Conservation (phyloP, 1,140 invertebrate species). For the Drosophila paulistorum region DNA sequence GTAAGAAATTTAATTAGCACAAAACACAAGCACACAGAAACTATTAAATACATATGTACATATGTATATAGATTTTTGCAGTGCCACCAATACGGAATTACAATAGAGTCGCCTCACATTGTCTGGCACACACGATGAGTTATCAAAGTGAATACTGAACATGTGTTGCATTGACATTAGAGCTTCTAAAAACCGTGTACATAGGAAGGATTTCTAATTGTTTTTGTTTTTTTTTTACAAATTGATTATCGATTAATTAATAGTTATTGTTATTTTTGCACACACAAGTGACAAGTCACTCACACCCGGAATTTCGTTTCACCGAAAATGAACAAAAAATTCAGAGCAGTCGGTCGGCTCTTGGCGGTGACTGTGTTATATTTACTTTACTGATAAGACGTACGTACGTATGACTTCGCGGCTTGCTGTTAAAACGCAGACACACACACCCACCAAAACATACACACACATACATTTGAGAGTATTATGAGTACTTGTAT, state of each 20-base stretch:
- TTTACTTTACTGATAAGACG: conserved; percentile 8
- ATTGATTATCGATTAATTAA: not conserved
- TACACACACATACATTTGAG: not conserved
- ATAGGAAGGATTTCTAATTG: no score
- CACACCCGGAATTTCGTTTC: not conserved
- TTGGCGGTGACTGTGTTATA: not conserved
- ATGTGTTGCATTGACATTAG: no score
- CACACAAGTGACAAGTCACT: not conserved
- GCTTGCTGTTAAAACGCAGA: conserved; percentile 5
- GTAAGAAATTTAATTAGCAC: not conserved
- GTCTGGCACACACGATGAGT: no score
- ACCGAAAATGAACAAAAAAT: not conserved
- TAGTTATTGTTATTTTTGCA: not conserved
- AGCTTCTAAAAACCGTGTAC: no score
- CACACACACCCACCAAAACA: not conserved
- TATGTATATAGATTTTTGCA: not conserved
- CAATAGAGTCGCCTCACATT: not conserved
- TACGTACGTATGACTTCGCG: not conserved
- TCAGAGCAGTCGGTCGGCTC: not conserved
- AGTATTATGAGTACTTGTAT: conserved; percentile 1
- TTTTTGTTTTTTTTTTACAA: no score
- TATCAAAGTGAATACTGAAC: no score
- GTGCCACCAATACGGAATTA: conserved; percentile 4
- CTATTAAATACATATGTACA: not conserved
- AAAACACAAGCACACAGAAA: not conserved